These are phyloP conservation scores for Lucilia cuprina DNA, from an alignment of 1,140 invertebrate genomes.

Conservation along the genomic window DNA sequence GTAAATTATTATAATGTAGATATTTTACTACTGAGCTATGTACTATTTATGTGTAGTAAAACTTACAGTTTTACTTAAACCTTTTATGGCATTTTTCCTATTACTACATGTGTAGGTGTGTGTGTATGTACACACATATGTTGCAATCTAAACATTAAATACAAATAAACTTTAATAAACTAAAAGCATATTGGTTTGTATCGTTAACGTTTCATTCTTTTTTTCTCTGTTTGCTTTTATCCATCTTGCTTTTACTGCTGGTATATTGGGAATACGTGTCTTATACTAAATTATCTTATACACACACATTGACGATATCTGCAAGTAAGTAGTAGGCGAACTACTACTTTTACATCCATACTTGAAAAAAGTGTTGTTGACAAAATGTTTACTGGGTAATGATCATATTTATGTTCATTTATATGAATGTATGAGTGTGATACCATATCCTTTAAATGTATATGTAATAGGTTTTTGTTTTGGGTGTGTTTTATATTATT, in stretches of 20 bases:
- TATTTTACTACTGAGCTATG: no score
- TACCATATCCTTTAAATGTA: neutral
- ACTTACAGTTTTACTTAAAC: no score
- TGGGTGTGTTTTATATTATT: neutral
- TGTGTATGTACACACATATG: no score
- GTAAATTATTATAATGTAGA: no score
- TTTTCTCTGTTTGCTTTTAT: neutral
- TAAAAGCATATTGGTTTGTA: neutral
- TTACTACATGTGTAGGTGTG: no score
- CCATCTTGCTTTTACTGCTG: no score
- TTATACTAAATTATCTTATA: neutral
- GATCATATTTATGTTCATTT: neutral
- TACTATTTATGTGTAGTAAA: no score
- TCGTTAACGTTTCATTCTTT: neutral
- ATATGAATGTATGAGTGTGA: neutral
- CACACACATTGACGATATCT: neutral
- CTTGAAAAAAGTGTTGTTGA: no score
- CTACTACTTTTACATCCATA: no score
- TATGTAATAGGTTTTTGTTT: neutral
- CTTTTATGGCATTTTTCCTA: no score
- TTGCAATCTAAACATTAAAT: neutral
- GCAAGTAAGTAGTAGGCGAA: no score
- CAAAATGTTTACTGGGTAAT: no score
- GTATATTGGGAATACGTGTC: slow-evolving; percentile 15
- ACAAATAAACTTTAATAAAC: slow-evolving; percentile 8